Evolutionary conservation across 2,888 invertebrate species (phyloP).

Genomic region (Theretra japonica): DNA sequence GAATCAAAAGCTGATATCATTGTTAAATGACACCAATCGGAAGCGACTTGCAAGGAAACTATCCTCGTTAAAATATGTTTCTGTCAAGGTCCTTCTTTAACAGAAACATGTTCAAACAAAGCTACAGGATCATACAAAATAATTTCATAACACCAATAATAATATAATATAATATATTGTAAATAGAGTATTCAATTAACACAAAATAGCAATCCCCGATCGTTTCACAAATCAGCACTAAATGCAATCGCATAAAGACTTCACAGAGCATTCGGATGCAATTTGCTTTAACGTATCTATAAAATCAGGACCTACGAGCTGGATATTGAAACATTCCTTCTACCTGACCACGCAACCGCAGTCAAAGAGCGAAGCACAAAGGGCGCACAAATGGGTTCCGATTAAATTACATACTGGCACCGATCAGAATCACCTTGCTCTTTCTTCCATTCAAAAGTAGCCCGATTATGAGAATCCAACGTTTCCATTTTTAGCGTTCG

Average conservation of each 20-base stretch:
- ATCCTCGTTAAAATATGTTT: no score
- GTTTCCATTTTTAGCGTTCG: not conserved
- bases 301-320: not conserved
- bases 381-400: conserved; percentile 18
- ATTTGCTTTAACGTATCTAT: conserved; percentile 10
- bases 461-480: not conserved
- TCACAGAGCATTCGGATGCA: conserved; percentile 11
- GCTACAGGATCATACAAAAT: no score
- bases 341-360: not conserved
- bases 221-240: no score
- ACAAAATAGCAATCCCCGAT: no score
- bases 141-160: no score
- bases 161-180: no score
- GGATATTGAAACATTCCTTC: conserved; percentile 26
- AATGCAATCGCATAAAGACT: not conserved
- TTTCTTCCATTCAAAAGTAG: conserved; percentile 15
- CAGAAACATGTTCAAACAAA: no score
- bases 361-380: conserved; percentile 26
- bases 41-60: no score
- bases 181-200: no score
- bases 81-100: no score
- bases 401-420: conserved; percentile 15
- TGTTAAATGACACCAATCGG: no score
- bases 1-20: no score
- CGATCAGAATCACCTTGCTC: conserved; percentile 13